Base-by-base conservation (phyloP, 2,797 vertebrate genomes). In the Crossoptilon crossoptilon region DNA sequence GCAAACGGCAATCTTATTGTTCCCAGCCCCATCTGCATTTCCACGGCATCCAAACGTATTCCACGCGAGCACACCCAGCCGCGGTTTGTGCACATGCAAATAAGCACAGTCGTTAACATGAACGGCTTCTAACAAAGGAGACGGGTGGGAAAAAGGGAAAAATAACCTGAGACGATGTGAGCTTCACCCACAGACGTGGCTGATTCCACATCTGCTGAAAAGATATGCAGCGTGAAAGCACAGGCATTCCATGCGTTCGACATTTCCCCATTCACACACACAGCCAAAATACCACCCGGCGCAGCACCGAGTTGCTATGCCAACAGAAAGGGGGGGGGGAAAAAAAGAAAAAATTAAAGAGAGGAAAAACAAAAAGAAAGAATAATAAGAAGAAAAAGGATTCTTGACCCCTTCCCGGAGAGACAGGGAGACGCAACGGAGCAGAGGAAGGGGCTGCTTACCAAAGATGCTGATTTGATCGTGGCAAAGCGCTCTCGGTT, bases 391-490 rank as follows among this genome's bases (percentile, higher is more conserved):
- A 73, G 41, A 56, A 27, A 63, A 58, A 78, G 33, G 13, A 96
- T 70, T 72, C 82, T 82, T 96, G 96, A 95, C 80, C 97, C 96
- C 79, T 95, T 92, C 92, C 96, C 80, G 78, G 92, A 85, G 93
- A 92, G 94, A 95, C 53, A 69, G 91, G 93, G 84, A 91, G 67
- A 60, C 87, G 84, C 83, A 58, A 74, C 51, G 83, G 91, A 67
- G 86, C 41, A 84, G 93, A 93, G 97, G 91, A 94, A 96, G 97
- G 97, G 92, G 96, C 93, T 94, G 97, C 99, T 98, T 97, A 99
- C 99, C 98, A 99, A 98, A 96, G 99, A 99, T 91, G 99, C 99
- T 86, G 99, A 99, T 98, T 99, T 99, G 97, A 99, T 99, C 97
- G 99, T 99, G 97, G 99, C 99, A 96, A 99, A 99, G 97, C 98